Evolutionary conservation across 2,888 invertebrate species (phyloP), one percentile per base, ranked within the genome.

Genomic region (Ypsolopha scabrella): DNA sequence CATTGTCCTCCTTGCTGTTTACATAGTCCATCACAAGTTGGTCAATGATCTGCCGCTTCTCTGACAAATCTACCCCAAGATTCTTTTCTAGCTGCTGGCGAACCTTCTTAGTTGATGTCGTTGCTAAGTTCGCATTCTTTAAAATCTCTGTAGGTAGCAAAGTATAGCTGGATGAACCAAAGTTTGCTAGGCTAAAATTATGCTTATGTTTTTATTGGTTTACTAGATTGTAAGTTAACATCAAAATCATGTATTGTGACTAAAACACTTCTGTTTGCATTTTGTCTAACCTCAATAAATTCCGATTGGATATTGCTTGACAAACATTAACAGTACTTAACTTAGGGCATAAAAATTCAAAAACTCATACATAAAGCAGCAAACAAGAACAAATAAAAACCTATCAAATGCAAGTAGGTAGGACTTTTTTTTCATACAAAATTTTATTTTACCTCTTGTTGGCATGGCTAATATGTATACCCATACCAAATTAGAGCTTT

Each of bases 61-160:
- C 89, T 7, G 91, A 82, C 46, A 98, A 86, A 62, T 96, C 94
- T 49, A 90, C 87, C 39, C 91, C 92, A 7, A 96, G 87, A 63
- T 93, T 92, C 60, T 93, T 91, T 74, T 97, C 96, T 58, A 98
- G 82, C 67, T 94, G 92, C 71, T 92, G 92, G 46, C 97, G 90
- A 11, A 98, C 95, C 75, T 95, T 95, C 72, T 97, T 97, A 7
- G 95, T 93, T 4, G 97, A 94, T 58, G 94, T 93, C 51, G 91
- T 90, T 7, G 92, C 90, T 24, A 97, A 88, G 72, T 97, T 94
- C 7, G 96, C 95, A 75, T 92, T 92, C 80, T 95, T 93, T 34
- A 98, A 88, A 68, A 97, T 95, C 52, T 91, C 96, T 96, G 76
- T 6, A 80, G 66, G 58, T 55, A 58, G 58, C 1, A 43, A 8